Base-by-base conservation (phyloP, 2,797 vertebrate genomes). In the Babyrousa celebensis region DNA sequence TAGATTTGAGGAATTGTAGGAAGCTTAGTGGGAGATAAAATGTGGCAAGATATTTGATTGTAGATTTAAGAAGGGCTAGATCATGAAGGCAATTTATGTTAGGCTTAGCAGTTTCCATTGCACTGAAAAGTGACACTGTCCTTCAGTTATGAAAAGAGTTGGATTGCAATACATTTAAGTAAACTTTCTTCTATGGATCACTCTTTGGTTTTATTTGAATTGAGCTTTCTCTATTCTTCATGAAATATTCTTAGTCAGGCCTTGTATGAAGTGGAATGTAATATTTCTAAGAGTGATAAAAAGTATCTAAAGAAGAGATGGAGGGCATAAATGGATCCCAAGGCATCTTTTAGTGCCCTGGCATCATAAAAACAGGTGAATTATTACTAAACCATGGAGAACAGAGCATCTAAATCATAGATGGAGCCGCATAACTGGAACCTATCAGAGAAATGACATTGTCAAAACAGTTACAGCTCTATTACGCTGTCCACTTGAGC, bases 391-490 rank as follows among this genome's bases (percentile, higher is more conserved):
- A 62, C 10, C 43, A 62, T 67, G 89, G 71, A 75, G 56, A 91
- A 80, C 25, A 67, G 43, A 29, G 56, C 58, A 12, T 85, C 68
- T 84, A 88, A 87, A 62, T 79, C 62, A 80, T n/a, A 82, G 82
- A 20, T 67, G 21, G 40, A 71, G 20, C 40, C 36, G 40, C 32
- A 72, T 68, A 82, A 95, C 71, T 58, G 71, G 62, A 89, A 91
- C 36, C 7, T 62, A 72, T 62, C 32, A 60, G 62, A 63, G 54
- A 84, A 95, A 87, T n/a, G 32, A 52, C 74, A 52, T 58, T 84
- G 40, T 95, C 80, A 63, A 18, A 95, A 95, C 8, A 77, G 67
- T 32, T 83, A 77, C 63, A 96, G 12, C 84, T 95, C 71, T 78
- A 70, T 95, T 89, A 52, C 14, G 9, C 48, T 67, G 27, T 36